A percentile compares a stretch with the other conserved stretches of the same genome.
phyloP scores from a whole-genome alignment of 1,140 invertebrate species.

The Adelges cooleyi region DNA sequence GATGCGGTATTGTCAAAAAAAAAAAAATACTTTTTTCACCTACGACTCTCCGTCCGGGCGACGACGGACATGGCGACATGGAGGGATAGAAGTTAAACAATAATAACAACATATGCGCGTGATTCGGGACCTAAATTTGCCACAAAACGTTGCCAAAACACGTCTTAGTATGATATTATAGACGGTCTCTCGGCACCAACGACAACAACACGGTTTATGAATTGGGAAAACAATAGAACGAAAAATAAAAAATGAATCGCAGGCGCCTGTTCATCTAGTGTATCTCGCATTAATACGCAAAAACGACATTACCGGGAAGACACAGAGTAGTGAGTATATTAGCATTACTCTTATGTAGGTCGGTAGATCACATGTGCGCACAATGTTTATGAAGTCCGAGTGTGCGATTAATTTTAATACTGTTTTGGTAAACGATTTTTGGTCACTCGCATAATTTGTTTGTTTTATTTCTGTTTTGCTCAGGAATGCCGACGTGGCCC shows the following conservation, averaged over 20 bases:
- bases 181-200: neutral
- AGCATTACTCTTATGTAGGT: conserved; percentile 14
- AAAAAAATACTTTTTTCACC: neutral
- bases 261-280: too few relatives aligned
- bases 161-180: too few relatives aligned
- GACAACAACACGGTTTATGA: neutral
- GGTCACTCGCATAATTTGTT: neutral
- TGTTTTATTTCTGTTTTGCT: neutral
- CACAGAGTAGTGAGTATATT: too few relatives aligned
- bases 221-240: neutral
- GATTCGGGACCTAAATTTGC: neutral
- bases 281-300: too few relatives aligned
- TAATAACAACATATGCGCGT: neutral
- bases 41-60: neutral
- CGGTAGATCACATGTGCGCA: neutral
- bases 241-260: too few relatives aligned
- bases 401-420: too few relatives aligned
- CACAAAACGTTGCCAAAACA: conserved; percentile 8
- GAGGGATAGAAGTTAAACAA: neutral
- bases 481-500: conserved; percentile 11
- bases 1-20: neutral
- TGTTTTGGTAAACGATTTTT: conserved; percentile 5
- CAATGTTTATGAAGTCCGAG: neutral
- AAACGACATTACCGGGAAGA: too few relatives aligned
- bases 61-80: neutral